A percentile compares a stretch with the other conserved stretches of the same genome.
Conservation (phyloP, 2,113 vertebrate species). For the Eretmochelys imbricata region DNA sequence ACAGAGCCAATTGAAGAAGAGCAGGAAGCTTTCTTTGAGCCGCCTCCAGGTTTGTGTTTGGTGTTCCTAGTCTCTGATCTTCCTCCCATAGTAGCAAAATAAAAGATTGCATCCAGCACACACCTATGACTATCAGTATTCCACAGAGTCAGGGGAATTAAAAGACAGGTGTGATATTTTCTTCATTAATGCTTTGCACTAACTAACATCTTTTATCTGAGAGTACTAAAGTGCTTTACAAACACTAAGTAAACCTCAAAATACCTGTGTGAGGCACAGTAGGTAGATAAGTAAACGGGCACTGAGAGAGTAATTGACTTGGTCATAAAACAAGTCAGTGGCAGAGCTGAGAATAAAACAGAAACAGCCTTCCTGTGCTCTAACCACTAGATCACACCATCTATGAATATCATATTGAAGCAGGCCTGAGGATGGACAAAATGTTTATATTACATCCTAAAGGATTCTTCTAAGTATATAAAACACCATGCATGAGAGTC, state of each 20-base stretch:
- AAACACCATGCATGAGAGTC: not conserved
- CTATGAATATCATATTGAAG: not conserved
- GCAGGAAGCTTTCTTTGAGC: slow-evolving; percentile 96
- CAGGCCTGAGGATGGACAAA: not conserved
- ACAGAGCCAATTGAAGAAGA: slow-evolving; percentile 98
- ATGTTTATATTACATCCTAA: not conserved
- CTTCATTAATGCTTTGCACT: not conserved
- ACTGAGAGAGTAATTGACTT: not conserved
- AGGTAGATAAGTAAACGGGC: not conserved
- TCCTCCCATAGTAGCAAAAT: not conserved
- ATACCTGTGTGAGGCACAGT: not conserved
- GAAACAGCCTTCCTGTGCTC: not conserved
- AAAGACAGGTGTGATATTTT: not conserved
- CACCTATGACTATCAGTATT: not conserved
- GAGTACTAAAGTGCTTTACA: not conserved
- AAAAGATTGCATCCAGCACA: not conserved
- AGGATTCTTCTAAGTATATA: not conserved
- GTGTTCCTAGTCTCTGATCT: not conserved
- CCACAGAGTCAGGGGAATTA: not conserved
- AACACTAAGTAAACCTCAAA: not conserved
- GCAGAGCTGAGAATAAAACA: not conserved
- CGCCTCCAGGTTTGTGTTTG: slow-evolving; percentile 87
- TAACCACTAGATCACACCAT: not conserved
- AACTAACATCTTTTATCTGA: not conserved
- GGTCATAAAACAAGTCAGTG: not conserved